Percentiles rank a stretch among this genome's conserved stretches.
Conservation (phyloP, 2,113 vertebrate species). For the Gallinago paraguaiae region DNA sequence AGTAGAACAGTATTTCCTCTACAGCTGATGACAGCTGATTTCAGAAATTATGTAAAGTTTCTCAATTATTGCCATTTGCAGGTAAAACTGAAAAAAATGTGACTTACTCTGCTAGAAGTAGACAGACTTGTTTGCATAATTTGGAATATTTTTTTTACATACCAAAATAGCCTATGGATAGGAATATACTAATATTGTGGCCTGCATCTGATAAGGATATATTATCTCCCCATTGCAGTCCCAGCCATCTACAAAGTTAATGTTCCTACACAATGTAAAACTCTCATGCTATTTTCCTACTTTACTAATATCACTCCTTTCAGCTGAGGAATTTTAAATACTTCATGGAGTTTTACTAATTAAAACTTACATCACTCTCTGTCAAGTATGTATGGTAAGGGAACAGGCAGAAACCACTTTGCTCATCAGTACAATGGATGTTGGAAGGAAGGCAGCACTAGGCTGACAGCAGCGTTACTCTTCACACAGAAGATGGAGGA, state of each 20-base stretch:
- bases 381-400: not conserved
- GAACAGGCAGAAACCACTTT: not conserved
- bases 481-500: not conserved
- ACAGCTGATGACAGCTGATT: not conserved
- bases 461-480: not conserved
- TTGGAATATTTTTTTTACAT: not conserved
- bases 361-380: not conserved
- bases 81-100: not conserved
- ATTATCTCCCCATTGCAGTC: not conserved
- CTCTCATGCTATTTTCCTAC: not conserved
- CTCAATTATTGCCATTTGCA: not conserved
- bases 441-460: not conserved
- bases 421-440: not conserved
- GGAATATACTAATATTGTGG: not conserved
- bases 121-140: not conserved
- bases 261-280: not conserved
- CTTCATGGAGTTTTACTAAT: not conserved
- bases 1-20: not conserved
- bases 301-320: not conserved
- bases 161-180: not conserved
- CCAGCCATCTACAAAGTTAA: fast-evolving
- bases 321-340: slow-evolving; percentile 7
- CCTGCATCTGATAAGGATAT: not conserved
- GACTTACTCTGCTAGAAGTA: not conserved
- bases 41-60: not conserved